Base-by-base conservation (phyloP, 2,113 vertebrate genomes). In the Hippocampus comes region DNA sequence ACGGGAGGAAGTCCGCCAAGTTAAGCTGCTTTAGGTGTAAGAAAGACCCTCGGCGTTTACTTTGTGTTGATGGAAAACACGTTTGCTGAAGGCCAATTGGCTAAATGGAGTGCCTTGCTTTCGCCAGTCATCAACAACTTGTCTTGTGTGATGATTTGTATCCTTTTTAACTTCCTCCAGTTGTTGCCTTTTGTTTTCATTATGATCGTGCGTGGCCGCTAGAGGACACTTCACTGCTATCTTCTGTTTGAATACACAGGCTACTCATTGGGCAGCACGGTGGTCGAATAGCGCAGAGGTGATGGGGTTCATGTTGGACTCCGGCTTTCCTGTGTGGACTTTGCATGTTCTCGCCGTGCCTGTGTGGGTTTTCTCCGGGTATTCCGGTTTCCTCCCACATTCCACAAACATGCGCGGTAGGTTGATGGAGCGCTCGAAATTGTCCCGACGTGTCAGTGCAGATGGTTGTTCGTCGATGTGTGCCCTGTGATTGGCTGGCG, bases 1-100 rank as follows among this genome's bases (percentile, higher is more conserved):
- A 18, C 21, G 67, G 38, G 78, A 82, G 77, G 70, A 84, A 81
- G 74, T 79, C 43, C 25, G 66, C 2, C 17, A 64, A 61, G 70
- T 78, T 63, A 79, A 78, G 51, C 53, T 46, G n/a, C 34, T 59
- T 72, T n/a, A 43, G 3, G 15, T 66, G 43, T 48, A 65, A 65
- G 42, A 67, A 10, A 74, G 38, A 51, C 17, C 11, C 46, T 42
- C 17, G 3, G 25, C 76, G 53, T 9, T 63, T 63, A 14, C 25
- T 14, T 61, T 42, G 4, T 43, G 38, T n/a, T n/a, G 1, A 42
- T 65, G 34, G 17, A 63, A 25, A 41, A 23, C 18, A 11, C 21
- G 17, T 25, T 25, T 51, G 48, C 48, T 51, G 15, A 7, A 51
- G 7, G 43, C 43, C 3, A 14, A 15, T 59, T 23, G 20, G 3